A percentile compares a stretch with the other conserved stretches of the same genome.
These are phyloP conservation scores for Drosophila willistoni DNA, from an alignment of 1,140 invertebrate genomes.

Conservation along the genomic window DNA sequence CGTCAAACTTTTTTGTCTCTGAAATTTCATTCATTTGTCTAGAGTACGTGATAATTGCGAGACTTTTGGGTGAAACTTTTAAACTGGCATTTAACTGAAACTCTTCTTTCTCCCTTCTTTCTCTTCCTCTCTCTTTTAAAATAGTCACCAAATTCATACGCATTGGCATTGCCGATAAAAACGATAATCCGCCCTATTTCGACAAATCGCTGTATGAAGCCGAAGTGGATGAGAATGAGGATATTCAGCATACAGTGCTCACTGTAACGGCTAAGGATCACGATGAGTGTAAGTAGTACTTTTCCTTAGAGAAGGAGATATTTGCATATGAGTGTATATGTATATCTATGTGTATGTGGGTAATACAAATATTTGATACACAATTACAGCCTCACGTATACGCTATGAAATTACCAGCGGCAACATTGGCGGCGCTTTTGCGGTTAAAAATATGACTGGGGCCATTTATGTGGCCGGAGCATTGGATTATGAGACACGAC, in stretches of 20 bases:
- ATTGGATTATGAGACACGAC: constrained; percentile 95
- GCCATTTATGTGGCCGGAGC: constrained; percentile 98
- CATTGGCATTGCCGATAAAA: constrained; percentile 96
- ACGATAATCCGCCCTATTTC: constrained; percentile 99
- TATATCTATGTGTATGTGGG: constrained; percentile 8
- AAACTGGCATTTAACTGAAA: constrained; percentile 23
- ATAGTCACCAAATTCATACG: constrained; percentile 95
- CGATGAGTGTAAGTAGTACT: constrained; percentile 95
- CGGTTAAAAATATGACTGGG: constrained; percentile 98
- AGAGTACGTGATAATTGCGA: constrained; percentile 66
- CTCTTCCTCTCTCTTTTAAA: neutral
- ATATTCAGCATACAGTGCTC: constrained; percentile 97
- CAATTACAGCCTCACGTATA: constrained; percentile 94
- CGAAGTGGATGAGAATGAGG: constrained; percentile 98
- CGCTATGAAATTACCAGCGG: constrained; percentile 99
- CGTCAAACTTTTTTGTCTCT: constrained; percentile 43
- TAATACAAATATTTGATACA: constrained; percentile 21
- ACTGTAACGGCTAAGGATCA: constrained; percentile 99
- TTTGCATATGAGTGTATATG: constrained; percentile 10
- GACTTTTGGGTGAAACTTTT: constrained; percentile 28
- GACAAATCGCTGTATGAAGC: constrained; percentile 97
- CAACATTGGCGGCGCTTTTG: constrained; percentile 98
- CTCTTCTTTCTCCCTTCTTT: neutral
- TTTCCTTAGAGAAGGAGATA: neutral
- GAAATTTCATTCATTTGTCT: constrained; percentile 34